Evolutionary conservation across 2,797 vertebrate genomes (phyloP).

Genomic region (Phrynocephalus guinanensis): DNA sequence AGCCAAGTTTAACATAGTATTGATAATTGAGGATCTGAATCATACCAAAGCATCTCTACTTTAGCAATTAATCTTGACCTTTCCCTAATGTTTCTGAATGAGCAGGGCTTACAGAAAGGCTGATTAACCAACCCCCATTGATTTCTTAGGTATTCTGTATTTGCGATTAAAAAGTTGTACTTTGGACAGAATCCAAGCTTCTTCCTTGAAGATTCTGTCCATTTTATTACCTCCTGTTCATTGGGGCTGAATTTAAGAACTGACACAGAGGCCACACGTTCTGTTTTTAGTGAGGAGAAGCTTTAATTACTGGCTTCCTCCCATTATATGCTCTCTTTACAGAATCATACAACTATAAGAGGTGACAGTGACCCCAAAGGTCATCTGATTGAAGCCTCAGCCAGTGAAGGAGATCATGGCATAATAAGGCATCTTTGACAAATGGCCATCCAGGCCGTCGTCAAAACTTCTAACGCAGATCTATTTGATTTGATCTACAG

Average conservation of each 20-base stretch:
- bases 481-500: too few relatives aligned
- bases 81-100: not conserved
- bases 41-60: not conserved
- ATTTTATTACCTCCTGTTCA: not conserved
- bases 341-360: too few relatives aligned
- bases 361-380: too few relatives aligned
- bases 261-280: not conserved
- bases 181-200: not conserved
- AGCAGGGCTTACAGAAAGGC: too few relatives aligned
- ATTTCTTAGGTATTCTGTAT: too few relatives aligned
- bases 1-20: not conserved
- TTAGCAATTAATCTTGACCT: not conserved
- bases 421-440: too few relatives aligned
- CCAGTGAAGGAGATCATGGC: too few relatives aligned
- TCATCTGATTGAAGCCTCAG: too few relatives aligned
- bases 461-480: too few relatives aligned
- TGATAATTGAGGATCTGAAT: not conserved
- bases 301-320: not conserved
- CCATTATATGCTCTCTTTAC: not conserved
- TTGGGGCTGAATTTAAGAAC: not conserved
- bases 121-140: too few relatives aligned
- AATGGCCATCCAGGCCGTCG: too few relatives aligned
- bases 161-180: too few relatives aligned
- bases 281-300: not conserved
- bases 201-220: not conserved